Conservation (phyloP, 2,113 vertebrate species). For the Cavia aperea region DNA sequence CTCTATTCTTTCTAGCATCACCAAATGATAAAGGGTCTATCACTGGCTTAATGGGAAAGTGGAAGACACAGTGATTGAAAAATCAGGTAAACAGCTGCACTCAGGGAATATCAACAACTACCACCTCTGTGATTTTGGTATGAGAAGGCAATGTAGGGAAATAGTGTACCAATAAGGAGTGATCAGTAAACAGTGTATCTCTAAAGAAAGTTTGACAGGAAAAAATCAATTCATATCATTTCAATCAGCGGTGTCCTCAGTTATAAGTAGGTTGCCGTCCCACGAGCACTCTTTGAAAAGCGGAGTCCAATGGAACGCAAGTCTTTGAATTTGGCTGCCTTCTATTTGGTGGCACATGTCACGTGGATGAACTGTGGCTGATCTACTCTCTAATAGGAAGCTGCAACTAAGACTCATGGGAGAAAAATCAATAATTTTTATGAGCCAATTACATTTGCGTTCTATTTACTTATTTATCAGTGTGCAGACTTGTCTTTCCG, state of each 20-base stretch:
- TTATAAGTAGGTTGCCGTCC: neutral
- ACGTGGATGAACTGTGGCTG: neutral
- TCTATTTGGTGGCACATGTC: neutral
- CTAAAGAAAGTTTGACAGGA: neutral
- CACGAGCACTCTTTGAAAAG: neutral
- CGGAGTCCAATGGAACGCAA: neutral
- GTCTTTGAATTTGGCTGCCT: neutral
- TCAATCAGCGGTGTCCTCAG: neutral
- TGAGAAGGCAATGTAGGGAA: neutral
- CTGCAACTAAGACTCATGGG: neutral
- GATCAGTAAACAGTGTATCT: neutral
- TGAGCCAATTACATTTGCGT: constrained; percentile 4
- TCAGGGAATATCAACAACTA: neutral
- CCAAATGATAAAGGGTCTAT: neutral
- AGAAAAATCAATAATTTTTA: neutral
- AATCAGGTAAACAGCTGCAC: neutral
- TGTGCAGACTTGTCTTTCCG: neutral
- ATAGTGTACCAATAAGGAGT: neutral
- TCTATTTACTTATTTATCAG: constrained; percentile 39
- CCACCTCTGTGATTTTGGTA: neutral
- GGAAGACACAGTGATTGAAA: neutral
- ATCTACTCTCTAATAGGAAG: neutral
- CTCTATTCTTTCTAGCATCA: neutral
- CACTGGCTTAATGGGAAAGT: neutral
- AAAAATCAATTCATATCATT: neutral